Evolutionary conservation across 2,797 vertebrate genomes (phyloP).

Genomic region (Steatocranus sp.): DNA sequence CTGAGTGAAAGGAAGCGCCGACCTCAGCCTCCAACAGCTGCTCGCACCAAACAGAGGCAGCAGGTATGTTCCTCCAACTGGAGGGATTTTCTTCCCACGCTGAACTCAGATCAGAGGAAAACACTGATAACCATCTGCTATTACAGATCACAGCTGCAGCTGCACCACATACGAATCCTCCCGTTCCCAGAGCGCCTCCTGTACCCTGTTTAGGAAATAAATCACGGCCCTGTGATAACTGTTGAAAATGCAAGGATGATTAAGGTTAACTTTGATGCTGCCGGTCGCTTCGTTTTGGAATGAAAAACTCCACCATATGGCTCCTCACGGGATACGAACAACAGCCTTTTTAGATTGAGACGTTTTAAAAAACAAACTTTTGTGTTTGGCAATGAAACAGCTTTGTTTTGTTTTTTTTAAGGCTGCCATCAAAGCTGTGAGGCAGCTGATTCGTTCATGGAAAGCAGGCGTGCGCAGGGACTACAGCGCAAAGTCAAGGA

Average conservation of each 20-base stretch:
- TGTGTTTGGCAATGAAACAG: slow-evolving; percentile 5
- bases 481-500: rapidly evolving
- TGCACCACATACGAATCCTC: neutral
- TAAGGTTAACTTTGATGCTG: neutral
- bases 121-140: slow-evolving; percentile 22
- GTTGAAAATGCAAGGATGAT: neutral
- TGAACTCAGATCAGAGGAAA: slow-evolving; percentile 12
- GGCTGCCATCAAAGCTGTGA: neutral
- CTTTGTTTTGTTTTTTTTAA: neutral
- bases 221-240: neutral
- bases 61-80: neutral
- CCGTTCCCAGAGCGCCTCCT: neutral
- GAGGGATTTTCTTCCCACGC: neutral
- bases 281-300: neutral
- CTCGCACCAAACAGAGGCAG: neutral
- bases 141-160: slow-evolving; percentile 28
- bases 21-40: neutral
- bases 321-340: neutral
- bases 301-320: neutral
- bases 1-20: neutral
- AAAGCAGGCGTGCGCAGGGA: neutral
- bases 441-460: neutral
- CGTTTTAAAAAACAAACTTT: neutral
- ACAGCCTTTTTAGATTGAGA: neutral
- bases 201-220: neutral